Base-by-base conservation (phyloP, 2,113 vertebrate species). In the Oxygymnocypris stewartii region DNA sequence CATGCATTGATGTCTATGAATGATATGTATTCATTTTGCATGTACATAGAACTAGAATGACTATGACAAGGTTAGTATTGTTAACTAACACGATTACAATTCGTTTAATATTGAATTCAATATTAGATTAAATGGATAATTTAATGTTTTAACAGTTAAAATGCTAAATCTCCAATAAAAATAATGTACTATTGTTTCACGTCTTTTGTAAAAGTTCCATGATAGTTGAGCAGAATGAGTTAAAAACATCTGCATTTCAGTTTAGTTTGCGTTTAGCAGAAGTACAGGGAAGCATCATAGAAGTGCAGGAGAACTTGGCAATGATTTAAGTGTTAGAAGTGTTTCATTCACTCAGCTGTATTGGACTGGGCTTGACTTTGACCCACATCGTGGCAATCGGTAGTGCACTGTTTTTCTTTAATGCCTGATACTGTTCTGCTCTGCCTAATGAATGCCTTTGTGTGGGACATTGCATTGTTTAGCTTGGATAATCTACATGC, bases 281-380 rank as follows among this genome's bases (percentile, higher is more conserved):
- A 47, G 40, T 25, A 44, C 40, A 25, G 47, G 23, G 73, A 25
- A 25, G 42, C 23, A 73, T 73, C 4, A 0, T 47, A n/a, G 23
- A 74, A 31, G 2, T 6, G 20, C 44, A 42, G 9, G 57, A 40
- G 49, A 44, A 28, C 37, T 65, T 63, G 79, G 35, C 37, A 81
- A 65, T 25, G 37, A 16, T 11, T 6, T 81, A 80, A 9, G 51
- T 44, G 18, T 42, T 13, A 44, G 57, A 25, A 44, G 49, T 57
- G 57, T 80, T 80, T 35, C 23, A n/a, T 1, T 28, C 37, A 47
- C 37, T 1, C 59, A n/a, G 18, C 57, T 47, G 4, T 28, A 67
- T 18, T 31, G 12, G 35, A 61, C 4, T 80, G n/a, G 14, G 47
- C 59, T 67, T 65, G 40, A 67, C 78, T 80, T 80, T 80, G 78